These are phyloP conservation scores for Aricia artaxerxes DNA, from an alignment of 2,888 invertebrate genomes.

Conservation along the genomic window DNA sequence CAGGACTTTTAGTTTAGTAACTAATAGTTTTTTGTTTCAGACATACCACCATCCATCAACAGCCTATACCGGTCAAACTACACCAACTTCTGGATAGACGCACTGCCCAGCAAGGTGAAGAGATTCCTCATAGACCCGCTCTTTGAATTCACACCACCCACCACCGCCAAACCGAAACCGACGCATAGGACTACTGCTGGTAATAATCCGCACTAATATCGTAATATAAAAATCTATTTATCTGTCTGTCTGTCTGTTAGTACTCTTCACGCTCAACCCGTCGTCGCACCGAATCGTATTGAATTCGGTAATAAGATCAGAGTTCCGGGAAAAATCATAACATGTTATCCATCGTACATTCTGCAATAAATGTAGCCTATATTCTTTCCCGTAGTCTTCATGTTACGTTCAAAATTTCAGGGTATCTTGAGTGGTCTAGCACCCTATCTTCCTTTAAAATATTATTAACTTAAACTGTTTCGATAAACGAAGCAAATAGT, in stretches of 20 bases:
- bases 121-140: slow-evolving; percentile 70
- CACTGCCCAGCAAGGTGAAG: slow-evolving; percentile 86
- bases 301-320: too few relatives aligned
- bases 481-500: neutral
- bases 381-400: too few relatives aligned
- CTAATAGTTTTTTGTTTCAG: slow-evolving; percentile 65
- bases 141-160: slow-evolving; percentile 59
- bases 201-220: neutral
- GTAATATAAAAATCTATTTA: neutral
- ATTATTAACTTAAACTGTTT: neutral
- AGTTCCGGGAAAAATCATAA: too few relatives aligned
- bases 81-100: slow-evolving; percentile 92
- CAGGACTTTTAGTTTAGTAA: too few relatives aligned
- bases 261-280: too few relatives aligned
- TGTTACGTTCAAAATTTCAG: too few relatives aligned
- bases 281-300: too few relatives aligned
- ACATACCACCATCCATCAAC: slow-evolving; percentile 86
- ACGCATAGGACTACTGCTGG: slow-evolving; percentile 53
- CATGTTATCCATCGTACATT: too few relatives aligned
- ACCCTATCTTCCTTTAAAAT: too few relatives aligned
- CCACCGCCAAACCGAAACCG: slow-evolving; percentile 55
- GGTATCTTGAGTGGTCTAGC: too few relatives aligned
- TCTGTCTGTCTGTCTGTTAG: too few relatives aligned
- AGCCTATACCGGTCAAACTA: slow-evolving; percentile 88
- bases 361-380: too few relatives aligned